Conservation (phyloP, 23 tunicate genomes). For the Trididemnum nubilum region DNA sequence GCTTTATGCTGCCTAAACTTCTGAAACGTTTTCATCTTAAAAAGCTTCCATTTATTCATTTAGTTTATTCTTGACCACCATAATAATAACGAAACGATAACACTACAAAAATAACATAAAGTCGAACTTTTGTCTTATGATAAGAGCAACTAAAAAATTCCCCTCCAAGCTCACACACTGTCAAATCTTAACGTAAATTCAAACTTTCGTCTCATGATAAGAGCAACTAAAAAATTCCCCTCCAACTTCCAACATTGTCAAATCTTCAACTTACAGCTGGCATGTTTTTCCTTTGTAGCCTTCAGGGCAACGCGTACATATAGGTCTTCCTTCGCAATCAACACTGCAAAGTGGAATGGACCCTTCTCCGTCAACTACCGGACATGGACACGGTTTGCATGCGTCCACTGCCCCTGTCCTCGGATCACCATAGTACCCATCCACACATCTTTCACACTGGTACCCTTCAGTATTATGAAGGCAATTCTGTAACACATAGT, state of each 20-base stretch:
- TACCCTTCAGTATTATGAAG: constrained; percentile 66
- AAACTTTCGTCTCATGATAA: neutral
- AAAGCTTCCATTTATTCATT: too few species aligned
- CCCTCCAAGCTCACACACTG: neutral
- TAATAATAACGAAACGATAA: too few species aligned
- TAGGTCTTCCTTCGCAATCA: constrained; percentile 50
- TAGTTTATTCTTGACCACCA: too few species aligned
- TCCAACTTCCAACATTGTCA: neutral
- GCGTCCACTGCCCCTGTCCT: constrained; percentile 28
- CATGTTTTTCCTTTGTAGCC: constrained; percentile 72
- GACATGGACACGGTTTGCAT: constrained; percentile 77
- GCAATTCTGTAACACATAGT: constrained; percentile 44
- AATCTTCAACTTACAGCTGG: constrained; percentile 54
- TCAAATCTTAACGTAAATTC: neutral
- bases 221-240: neutral
- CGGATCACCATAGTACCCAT: constrained; percentile 86
- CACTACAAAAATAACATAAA: too few species aligned
- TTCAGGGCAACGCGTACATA: constrained; percentile 75
- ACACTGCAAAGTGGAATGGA: constrained; percentile 38
- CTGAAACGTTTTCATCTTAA: too few species aligned
- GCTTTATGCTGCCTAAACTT: too few species aligned
- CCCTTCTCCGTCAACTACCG: constrained; percentile 24
- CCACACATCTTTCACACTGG: constrained; percentile 72
- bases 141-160: neutral
- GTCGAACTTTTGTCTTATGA: neutral